Evolutionary conservation across 2,888 invertebrate species (phyloP).

Genomic region (Caenorhabditis doughertyi): DNA sequence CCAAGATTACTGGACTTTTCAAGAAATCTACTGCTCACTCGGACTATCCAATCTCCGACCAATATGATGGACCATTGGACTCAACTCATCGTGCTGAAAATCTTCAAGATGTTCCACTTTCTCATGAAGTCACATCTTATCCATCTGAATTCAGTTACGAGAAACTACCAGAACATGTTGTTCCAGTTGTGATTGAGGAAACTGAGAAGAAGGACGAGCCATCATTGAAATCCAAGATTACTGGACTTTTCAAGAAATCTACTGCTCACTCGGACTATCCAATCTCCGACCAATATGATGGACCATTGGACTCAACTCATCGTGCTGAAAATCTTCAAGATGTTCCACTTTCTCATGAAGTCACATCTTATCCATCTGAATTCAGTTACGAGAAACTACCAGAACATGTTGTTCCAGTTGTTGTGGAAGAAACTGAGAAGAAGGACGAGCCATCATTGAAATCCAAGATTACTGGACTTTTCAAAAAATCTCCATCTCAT

Average conservation of each 20-base stretch:
- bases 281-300: conserved; percentile 59
- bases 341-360: conserved; percentile 49
- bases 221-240: conserved; percentile 50
- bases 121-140: conserved; percentile 17
- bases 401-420: conserved; percentile 18
- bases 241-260: conserved; percentile 56
- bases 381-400: conserved; percentile 61
- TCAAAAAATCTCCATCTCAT: conserved; percentile 46
- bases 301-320: conserved; percentile 61
- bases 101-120: conserved; percentile 65
- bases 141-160: conserved; percentile 24
- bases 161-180: conserved; percentile 44
- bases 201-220: conserved; percentile 43
- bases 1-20: conserved; percentile 47
- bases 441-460: conserved; percentile 33
- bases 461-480: conserved; percentile 48
- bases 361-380: conserved; percentile 53
- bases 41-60: conserved; percentile 42
- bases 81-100: conserved; percentile 56
- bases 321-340: conserved; percentile 65
- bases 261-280: conserved; percentile 71
- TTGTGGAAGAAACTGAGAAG: conserved; percentile 41
- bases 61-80: conserved; percentile 61
- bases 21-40: conserved; percentile 21
- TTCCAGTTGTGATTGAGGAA: conserved; percentile 46